These are phyloP conservation scores for Diarsia mendica DNA, from an alignment of 2,888 invertebrate species.

Conservation along the genomic window DNA sequence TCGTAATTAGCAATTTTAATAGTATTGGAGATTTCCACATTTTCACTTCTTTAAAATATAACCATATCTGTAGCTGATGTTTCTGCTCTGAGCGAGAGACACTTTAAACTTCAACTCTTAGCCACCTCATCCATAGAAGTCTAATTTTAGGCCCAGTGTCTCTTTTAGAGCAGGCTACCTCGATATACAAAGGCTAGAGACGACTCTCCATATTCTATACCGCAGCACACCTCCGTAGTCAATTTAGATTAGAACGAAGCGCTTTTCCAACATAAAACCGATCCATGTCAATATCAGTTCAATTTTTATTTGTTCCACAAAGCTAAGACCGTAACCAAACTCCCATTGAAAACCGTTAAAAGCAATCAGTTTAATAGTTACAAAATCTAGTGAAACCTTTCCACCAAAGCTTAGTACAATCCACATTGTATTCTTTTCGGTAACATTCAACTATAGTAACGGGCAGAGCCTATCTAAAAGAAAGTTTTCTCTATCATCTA, in stretches of 20 bases:
- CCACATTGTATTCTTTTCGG: constrained; percentile 21
- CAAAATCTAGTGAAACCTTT: constrained; percentile 28
- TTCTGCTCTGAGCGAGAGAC: background rate
- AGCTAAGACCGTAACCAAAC: constrained; percentile 47
- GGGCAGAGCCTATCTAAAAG: constrained; percentile 48
- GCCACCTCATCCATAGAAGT: background rate
- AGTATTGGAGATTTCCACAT: too few relatives aligned
- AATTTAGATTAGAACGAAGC: background rate
- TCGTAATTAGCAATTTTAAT: too few relatives aligned
- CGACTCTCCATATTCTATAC: background rate
- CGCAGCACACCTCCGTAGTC: background rate
- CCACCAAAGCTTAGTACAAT: constrained; percentile 27
- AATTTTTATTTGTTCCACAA: constrained; percentile 30
- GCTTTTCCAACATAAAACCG: background rate
- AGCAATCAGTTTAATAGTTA: constrained; percentile 17
- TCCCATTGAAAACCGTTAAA: constrained; percentile 30
- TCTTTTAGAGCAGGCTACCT: background rate
- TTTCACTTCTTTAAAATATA: too few relatives aligned
- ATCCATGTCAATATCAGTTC: background rate
- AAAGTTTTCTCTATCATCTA: constrained; percentile 60
- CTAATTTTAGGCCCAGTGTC: constrained; percentile 21
- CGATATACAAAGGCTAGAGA: background rate
- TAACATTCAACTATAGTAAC: constrained; percentile 32
- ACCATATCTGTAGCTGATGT: background rate
- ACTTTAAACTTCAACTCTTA: background rate